A percentile compares a stretch with the other conserved stretches of the same genome.
These are phyloP conservation scores for Cordilura impudica DNA, from an alignment of 2,888 invertebrate species.

Conservation along the genomic window DNA sequence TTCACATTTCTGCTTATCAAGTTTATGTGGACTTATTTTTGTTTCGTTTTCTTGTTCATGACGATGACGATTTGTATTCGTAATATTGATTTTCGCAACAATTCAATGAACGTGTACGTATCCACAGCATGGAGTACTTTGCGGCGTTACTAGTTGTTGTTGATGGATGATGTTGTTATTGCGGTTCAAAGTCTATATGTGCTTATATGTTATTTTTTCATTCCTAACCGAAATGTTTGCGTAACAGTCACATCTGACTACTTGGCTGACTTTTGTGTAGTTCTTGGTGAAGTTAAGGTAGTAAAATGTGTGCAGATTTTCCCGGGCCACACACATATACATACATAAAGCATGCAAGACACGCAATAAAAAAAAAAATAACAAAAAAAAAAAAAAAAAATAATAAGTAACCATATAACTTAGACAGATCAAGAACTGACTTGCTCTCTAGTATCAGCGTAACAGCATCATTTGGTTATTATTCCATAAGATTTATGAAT, in stretches of 20 bases:
- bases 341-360: constrained; percentile 8
- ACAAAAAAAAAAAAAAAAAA: no score
- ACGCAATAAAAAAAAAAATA: constrained; percentile 7
- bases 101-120: constrained; percentile 26
- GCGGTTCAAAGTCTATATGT: constrained; percentile 25
- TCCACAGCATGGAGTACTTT: background rate
- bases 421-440: constrained; percentile 12
- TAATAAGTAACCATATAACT: background rate
- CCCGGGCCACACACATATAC: background rate
- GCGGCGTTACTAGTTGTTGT: constrained; percentile 6
- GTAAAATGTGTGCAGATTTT: constrained; percentile 13
- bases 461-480: constrained; percentile 49
- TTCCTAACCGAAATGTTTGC: constrained; percentile 42
- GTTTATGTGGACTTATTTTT: background rate
- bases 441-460: constrained; percentile 3
- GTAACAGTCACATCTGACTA: constrained; percentile 25
- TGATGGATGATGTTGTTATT: constrained; percentile 9
- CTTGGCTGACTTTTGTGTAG: background rate
- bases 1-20: constrained; percentile 24
- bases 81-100: constrained; percentile 51
- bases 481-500: constrained; percentile 50
- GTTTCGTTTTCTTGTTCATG: constrained; percentile 28
- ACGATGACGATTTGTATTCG: constrained; percentile 20
- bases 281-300: background rate
- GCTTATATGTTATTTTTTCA: background rate